Percentiles rank a stretch among this genome's conserved stretches.
Evolutionary conservation across 2,888 invertebrate genomes (phyloP).

Genomic region (Clitarchus hookeri): DNA sequence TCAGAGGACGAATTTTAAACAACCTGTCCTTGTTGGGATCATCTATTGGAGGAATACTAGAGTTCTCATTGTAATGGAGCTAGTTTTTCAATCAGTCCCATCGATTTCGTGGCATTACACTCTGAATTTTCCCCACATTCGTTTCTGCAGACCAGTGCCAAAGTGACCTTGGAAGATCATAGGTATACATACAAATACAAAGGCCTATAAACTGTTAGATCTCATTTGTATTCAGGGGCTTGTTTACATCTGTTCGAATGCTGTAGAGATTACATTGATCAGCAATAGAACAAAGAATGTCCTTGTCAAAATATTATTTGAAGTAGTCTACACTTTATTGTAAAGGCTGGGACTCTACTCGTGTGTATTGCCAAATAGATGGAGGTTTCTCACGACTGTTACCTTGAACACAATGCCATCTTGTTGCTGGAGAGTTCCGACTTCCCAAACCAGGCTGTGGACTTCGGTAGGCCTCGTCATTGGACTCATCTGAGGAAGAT

Average conservation of each 20-base stretch:
- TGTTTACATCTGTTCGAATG: not conserved
- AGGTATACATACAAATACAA: not conserved
- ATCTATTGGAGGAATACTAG: too few species aligned
- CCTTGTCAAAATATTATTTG: not conserved
- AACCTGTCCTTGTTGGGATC: too few species aligned
- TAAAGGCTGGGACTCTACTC: not conserved
- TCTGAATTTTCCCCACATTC: too few species aligned
- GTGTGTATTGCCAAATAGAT: not conserved
- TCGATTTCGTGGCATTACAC: too few species aligned
- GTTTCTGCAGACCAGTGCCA: not conserved
- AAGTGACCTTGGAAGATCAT: not conserved
- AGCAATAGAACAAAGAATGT: not conserved
- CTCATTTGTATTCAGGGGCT: not conserved
- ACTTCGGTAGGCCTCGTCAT: not conserved
- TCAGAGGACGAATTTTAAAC: too few species aligned
- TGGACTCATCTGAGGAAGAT: not conserved
- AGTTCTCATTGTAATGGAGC: too few species aligned
- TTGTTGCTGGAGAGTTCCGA: not conserved
- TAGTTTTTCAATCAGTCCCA: too few species aligned
- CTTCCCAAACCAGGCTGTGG: not conserved
- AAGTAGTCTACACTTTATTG: not conserved
- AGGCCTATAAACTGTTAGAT: not conserved
- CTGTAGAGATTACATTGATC: not conserved
- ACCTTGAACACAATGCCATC: not conserved
- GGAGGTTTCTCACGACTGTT: not conserved